A percentile compares a stretch with the other conserved stretches of the same genome.
Conservation (phyloP, 1,140 invertebrate species). For the Platyscapa corneri region DNA sequence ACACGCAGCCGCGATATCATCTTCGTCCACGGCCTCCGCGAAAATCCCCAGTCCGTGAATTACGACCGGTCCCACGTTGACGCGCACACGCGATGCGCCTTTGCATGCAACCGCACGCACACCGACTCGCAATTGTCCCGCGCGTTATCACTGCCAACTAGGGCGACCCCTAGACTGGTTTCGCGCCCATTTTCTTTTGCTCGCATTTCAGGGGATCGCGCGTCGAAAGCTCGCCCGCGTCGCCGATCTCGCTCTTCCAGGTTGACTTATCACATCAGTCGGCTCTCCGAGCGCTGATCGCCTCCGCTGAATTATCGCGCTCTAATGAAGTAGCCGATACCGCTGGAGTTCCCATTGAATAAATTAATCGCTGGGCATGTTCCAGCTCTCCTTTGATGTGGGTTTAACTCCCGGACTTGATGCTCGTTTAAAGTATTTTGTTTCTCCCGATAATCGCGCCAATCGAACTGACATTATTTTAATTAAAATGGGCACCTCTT, state of each 20-base stretch:
- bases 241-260: not conserved
- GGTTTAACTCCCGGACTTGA: too few species aligned
- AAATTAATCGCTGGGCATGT: not conserved
- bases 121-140: too few species aligned
- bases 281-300: not conserved
- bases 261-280: too few species aligned
- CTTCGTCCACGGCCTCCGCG: not conserved
- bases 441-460: not conserved
- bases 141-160: too few species aligned
- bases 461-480: not conserved
- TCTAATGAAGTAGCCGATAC: not conserved
- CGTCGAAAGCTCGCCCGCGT: not conserved
- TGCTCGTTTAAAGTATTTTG: too few species aligned
- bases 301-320: not conserved
- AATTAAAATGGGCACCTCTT: not conserved
- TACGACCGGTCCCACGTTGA: not conserved
- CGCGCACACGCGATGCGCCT: not conserved
- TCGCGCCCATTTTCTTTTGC: too few species aligned
- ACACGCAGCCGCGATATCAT: not conserved
- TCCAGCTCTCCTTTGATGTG: too few species aligned
- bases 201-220: too few species aligned
- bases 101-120: not conserved
- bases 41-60: too few species aligned
- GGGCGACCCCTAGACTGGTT: too few species aligned
- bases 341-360: not conserved